Conservation (phyloP, 2,113 vertebrate genomes). For the Oryzias melastigma region DNA sequence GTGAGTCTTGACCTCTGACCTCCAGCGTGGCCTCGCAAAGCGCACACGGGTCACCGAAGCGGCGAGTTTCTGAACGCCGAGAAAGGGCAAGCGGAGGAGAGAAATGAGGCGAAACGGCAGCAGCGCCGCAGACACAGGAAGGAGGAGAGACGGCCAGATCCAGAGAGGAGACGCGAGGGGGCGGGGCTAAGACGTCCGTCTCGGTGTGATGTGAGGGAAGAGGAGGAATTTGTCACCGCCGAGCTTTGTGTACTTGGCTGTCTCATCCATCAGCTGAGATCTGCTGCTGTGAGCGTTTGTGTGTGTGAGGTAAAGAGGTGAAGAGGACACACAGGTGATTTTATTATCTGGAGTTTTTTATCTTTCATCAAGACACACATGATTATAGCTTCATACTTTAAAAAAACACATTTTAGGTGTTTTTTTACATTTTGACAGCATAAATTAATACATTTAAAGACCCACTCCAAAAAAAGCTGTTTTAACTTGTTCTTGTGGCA, state of each 20-base stretch:
- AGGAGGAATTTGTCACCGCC: neutral
- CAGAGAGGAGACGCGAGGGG: conserved; percentile 21
- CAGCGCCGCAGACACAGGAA: conserved; percentile 41
- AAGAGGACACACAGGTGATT: conserved; percentile 1
- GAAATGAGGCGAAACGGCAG: conserved; percentile 36
- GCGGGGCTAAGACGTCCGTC: conserved; percentile 26
- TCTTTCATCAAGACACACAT: neutral
- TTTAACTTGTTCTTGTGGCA: too few species aligned
- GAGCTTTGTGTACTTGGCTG: conserved; percentile 2
- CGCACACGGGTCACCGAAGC: conserved; percentile 32
- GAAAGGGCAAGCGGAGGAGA: conserved; percentile 13
- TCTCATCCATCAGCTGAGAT: conserved; percentile 11
- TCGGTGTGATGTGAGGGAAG: conserved; percentile 2
- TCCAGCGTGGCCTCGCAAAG: conserved; percentile 3
- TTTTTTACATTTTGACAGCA: too few species aligned
- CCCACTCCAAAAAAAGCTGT: too few species aligned
- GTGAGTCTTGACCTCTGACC: conserved; percentile 23
- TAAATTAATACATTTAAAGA: too few species aligned
- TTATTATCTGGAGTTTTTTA: neutral
- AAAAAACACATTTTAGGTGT: too few species aligned
- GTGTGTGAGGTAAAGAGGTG: neutral
- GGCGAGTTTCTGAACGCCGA: conserved; percentile 23
- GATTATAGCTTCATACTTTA: too few species aligned
- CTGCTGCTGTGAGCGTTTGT: neutral
- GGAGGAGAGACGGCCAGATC: conserved; percentile 33